Base-by-base conservation (phyloP, 2,797 vertebrate genomes). In the Tinamus major region DNA sequence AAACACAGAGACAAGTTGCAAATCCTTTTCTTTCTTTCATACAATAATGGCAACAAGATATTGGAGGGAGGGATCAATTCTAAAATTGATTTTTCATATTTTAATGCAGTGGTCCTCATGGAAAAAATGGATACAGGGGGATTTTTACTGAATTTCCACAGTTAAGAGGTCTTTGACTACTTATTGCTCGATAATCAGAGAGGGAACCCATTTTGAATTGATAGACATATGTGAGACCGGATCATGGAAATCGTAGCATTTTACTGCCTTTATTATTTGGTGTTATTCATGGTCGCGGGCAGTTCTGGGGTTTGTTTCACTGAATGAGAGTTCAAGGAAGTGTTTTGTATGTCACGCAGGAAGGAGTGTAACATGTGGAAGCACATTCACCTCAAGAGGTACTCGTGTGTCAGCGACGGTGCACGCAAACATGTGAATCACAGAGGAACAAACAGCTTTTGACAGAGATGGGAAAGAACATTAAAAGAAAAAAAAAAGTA, bases 91-190 rank as follows among this genome's bases (percentile, higher is more conserved):
- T 6, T 10, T 37, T 63, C 55, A 5, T 64, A 17, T 44, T 83
- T 18, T 75, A 77, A 21, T 46, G n/a, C 58, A 67, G n/a, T 33
- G 27, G 7, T 86, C 53, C 53, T 55, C 10, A n/a, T 68, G 41
- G 61, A 85, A 61, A 81, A 79, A 61, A 23, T 12, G 0, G 0
- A 29, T 4, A 1, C 1, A 2, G 20, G 3, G 39, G 0, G 78
- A 19, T 62, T 91, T 71, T 68, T 72, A 58, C 58, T 87, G 72
- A 83, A 29, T n/a, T 68, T 64, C 42, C 44, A 53, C 16, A 7
- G 16, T 78, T 68, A 4, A 41, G 13, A 64, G 5, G 19, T 63
- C 58, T 74, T 91, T 33, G 46, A 35, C 35, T 77, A 4, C 24
- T 58, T 11, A 55, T 29, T 16, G 8, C n/a, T 87, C 46, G 19